Base-by-base conservation (phyloP, 2,113 vertebrate genomes). In the Tursiops truncatus region DNA sequence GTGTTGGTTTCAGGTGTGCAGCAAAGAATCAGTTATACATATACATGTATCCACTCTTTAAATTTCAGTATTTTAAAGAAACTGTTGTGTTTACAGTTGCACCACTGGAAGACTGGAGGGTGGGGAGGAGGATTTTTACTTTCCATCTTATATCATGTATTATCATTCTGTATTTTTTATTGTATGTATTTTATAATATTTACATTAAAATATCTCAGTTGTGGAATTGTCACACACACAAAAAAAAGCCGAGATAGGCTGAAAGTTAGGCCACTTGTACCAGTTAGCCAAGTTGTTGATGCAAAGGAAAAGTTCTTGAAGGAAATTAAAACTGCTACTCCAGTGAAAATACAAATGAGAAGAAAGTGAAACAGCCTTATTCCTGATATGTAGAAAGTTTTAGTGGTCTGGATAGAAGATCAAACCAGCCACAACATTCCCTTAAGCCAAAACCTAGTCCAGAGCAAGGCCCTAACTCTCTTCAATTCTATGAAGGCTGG, bases 131-230 rank as follows among this genome's bases (percentile, higher is more conserved):
- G 58, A 74, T 70, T 93, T 76, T 76, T 76, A 31, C 73, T 47
- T 47, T 31, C 26, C 26, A 77, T 62, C 33, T 89, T 95, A n/a
- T 33, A 38, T 89, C 10, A 71, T 25, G 6, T 90, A 85, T 73
- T 81, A 70, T 31, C 41, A 90, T 41, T 84, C 15, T 87, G 1
- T 68, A 73, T 80, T 96, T 96, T 82, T 95, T n/a, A 68, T 47
- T 93, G 21, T 83, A 67, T 89, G 38, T 87, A 73, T 89, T 92
- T 94, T 92, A 80, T 90, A 87, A 86, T 91, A 60, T 93, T 96
- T 95, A 91, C 23, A 92, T 87, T 77, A 80, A 87, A 44, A 77
- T 11, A 47, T 67, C 91, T 90, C 76, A 50, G 44, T 60, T 74
- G 31, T 89, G 36, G 36, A 53, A 44, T 68, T 88, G 47, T 93